A percentile compares a stretch with the other conserved stretches of the same genome.
phyloP scores from a whole-genome alignment of 2,888 invertebrate genomes.

The Drosophila recens region DNA sequence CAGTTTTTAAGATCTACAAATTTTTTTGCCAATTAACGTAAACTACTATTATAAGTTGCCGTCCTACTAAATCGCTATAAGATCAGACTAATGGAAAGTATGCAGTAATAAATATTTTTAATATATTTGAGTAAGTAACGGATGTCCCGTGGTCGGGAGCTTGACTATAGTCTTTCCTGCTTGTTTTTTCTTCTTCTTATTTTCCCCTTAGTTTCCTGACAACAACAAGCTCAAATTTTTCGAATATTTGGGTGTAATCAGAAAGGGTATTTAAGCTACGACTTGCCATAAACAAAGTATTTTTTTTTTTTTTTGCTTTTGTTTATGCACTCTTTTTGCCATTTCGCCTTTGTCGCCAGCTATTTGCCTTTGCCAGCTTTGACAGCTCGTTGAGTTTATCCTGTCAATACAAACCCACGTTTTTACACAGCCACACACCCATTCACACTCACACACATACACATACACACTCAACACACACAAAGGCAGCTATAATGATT shows the following conservation, averaged over 20 bases:
- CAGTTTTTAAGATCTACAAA: no score
- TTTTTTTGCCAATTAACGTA: no score
- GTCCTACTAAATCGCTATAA: no score
- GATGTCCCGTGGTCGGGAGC: no score
- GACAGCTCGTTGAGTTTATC: constrained; percentile 80
- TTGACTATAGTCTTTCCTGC: no score
- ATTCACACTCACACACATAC: constrained; percentile 15
- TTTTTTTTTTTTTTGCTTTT: constrained; percentile 25
- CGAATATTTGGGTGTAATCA: not conserved
- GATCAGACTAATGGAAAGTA: no score
- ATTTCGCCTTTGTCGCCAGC: constrained; percentile 65
- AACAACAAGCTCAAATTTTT: not conserved
- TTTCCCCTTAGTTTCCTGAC: not conserved
- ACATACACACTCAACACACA: constrained; percentile 16
- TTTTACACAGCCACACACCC: constrained; percentile 24
- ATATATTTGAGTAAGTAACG: no score
- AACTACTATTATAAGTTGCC: no score
- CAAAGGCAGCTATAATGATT: constrained; percentile 17
- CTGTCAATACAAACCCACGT: constrained; percentile 68
- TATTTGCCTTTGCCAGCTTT: constrained; percentile 70
- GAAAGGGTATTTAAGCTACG: not conserved
- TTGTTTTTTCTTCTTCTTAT: not conserved
- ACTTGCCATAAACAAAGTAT: not conserved
- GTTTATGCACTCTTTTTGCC: constrained; percentile 54
- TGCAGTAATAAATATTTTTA: no score